Base-by-base conservation (phyloP, 2,888 invertebrate species). In the Enoplolaimus lenunculus region DNA sequence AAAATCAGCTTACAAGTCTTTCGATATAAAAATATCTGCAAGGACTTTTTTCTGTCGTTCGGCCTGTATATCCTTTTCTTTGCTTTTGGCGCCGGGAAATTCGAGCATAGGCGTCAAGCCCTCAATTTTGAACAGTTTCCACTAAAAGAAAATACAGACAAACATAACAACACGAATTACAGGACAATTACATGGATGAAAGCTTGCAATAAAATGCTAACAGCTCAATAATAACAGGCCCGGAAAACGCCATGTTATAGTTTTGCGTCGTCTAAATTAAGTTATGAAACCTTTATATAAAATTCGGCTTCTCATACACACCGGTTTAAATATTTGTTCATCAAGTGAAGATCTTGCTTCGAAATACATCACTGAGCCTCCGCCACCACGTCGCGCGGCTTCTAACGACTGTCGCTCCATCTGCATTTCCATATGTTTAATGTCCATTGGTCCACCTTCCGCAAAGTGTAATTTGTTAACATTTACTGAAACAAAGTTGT, bases 31-130 rank as follows among this genome's bases (percentile, higher is more conserved):
- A n/a, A 83, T 74, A 29, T 80, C 81, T 74, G 80, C 81, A 30
- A 93, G 83, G 1, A 90, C 89, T 59, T 87, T 88, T 78, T 89
- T 88, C 81, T 94, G 93, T 29, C 93, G 85, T 69, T 90, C 88
- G 74, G 88, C 88, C 81, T 94, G 93, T 69, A 91, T 88, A 71
- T 88, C 88, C 80, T 88, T 90, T 83, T 95, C 93, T 78, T 87
- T 86, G 79, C 93, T 93, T 78, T 89, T 89, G 45, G 76, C 77
- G 1, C 81, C 81, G 7, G 74, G 80, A 85, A 86, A 7, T 21
- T 34, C 57, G 28, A 29, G 28, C n/a, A 70, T 65, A 1, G 74
- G 59, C 13, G 74, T 71, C 0, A 75, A 74, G 1, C 76, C 86
- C 84, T 76, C 88, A 84, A 92, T 85, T 26, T 86, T 84, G 73